Base-by-base conservation (phyloP, 1,140 invertebrate species). In the Drosophila eugracilis region DNA sequence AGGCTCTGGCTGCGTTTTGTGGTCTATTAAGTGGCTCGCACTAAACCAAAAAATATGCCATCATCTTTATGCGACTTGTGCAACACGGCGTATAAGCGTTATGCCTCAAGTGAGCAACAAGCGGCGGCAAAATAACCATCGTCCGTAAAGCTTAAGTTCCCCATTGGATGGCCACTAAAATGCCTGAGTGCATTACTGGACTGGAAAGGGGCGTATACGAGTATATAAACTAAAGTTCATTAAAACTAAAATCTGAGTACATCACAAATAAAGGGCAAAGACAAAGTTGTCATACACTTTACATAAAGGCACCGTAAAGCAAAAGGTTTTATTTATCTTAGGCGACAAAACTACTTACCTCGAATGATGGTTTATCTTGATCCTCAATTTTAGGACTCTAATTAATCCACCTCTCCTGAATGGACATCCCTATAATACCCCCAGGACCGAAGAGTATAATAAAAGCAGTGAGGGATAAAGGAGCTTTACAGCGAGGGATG, bases 11-110 rank as follows among this genome's bases (percentile, higher is more conserved):
- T 78, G 83, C 78, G 60, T 86, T 86, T 86, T 86, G 81, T 63
- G 81, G 81, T 86, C 81, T 88, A 88, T 86, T 88, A 86, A 88
- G 83, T 88, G 83, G 83, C 77, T 63, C 74, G 55, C 48, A 75
- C 60, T 88, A 88, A 88, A 86, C 71, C 83, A 69, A 81, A 88
- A 80, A 63, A 63, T 73, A 70, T 70, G 57, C 62, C 74, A 86
- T 88, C 76, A 86, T 86, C 81, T 83, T 81, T 83, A 75, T 75
- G 73, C 48, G 77, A 60, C 58, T 75, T 75, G 70, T 71, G 44
- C 66, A 75, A 70, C 74, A 65, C 19, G 62, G 34, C 77, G 77
- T 86, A 77, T 74, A 67, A 55, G 60, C 75, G 42, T 73, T 73
- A 44, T 73, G 67, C 47, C 58, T 66, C 73, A 67, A 88, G 57